Conservation (phyloP, 2,797 vertebrate species). For the Periparus ater region DNA sequence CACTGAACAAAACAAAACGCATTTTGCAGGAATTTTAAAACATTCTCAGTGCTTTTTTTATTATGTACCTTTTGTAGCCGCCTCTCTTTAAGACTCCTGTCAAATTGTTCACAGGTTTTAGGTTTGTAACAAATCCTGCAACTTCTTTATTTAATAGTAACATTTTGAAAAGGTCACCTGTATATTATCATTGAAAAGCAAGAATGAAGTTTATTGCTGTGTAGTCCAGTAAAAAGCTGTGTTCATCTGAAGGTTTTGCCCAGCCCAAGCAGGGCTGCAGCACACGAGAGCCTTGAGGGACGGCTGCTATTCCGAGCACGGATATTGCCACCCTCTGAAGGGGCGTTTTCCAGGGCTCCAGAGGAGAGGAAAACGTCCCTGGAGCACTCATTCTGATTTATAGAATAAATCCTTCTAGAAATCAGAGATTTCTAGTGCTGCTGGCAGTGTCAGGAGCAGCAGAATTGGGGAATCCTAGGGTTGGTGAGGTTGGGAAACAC, state of each 20-base stretch:
- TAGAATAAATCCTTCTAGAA: neutral
- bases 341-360: too few species aligned
- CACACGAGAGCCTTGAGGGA: neutral
- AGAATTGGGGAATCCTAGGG: fast-evolving
- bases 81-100: neutral
- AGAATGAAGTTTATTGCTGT: neutral
- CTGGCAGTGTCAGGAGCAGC: neutral
- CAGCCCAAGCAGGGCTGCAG: neutral
- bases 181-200: neutral
- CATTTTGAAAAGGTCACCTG: neutral
- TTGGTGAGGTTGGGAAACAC: neutral
- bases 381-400: neutral
- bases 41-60: neutral
- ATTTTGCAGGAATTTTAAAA: neutral
- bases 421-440: neutral
- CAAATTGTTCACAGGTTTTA: neutral
- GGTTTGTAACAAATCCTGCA: neutral
- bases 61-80: neutral
- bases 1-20: neutral
- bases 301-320: neutral
- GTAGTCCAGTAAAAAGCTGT: neutral
- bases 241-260: neutral
- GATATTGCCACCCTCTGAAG: neutral
- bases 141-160: neutral
- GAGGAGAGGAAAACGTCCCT: neutral